Evolutionary conservation across 1,140 invertebrate species (phyloP).

Genomic region (Chironomus striatipennis): DNA sequence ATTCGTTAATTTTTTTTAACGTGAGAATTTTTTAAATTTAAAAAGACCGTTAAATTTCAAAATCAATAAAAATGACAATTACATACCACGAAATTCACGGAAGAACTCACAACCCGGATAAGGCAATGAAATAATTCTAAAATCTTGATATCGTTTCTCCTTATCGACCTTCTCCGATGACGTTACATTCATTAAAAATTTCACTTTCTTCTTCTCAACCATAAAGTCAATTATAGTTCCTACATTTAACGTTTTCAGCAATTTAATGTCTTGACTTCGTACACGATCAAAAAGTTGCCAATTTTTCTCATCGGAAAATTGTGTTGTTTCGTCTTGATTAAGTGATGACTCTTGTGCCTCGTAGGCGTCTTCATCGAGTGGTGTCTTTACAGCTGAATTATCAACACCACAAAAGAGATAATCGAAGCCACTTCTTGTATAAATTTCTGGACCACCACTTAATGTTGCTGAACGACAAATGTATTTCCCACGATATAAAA

Average conservation of each 20-base stretch:
- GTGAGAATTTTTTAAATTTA: no score
- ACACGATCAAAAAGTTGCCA: slow-evolving; percentile 35
- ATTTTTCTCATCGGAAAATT: neutral
- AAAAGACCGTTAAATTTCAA: no score
- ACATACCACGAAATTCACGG: slow-evolving; percentile 40
- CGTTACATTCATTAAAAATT: slow-evolving; percentile 73
- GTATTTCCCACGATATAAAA: slow-evolving; percentile 66
- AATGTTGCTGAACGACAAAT: slow-evolving; percentile 61
- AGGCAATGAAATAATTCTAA: slow-evolving; percentile 65
- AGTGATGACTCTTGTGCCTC: slow-evolving; percentile 9
- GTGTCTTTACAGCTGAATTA: slow-evolving; percentile 31
- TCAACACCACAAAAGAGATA: slow-evolving; percentile 43
- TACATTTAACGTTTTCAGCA: slow-evolving; percentile 64
- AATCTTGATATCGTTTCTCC: slow-evolving; percentile 66
- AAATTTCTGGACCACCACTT: slow-evolving; percentile 65
- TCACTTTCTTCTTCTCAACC: slow-evolving; percentile 83
- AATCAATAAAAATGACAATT: no score
- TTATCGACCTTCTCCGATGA: slow-evolving; percentile 83
- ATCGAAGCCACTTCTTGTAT: slow-evolving; percentile 53
- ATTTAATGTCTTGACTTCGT: slow-evolving; percentile 54
- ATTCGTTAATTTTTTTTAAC: no score
- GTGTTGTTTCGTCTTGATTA: neutral
- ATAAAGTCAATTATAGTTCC: slow-evolving; percentile 75
- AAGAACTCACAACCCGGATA: slow-evolving; percentile 83
- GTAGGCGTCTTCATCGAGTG: slow-evolving; percentile 23